A percentile compares a stretch with the other conserved stretches of the same genome.
phyloP scores from a whole-genome alignment of 2,888 invertebrate species.

The Drosophila buzzatii region DNA sequence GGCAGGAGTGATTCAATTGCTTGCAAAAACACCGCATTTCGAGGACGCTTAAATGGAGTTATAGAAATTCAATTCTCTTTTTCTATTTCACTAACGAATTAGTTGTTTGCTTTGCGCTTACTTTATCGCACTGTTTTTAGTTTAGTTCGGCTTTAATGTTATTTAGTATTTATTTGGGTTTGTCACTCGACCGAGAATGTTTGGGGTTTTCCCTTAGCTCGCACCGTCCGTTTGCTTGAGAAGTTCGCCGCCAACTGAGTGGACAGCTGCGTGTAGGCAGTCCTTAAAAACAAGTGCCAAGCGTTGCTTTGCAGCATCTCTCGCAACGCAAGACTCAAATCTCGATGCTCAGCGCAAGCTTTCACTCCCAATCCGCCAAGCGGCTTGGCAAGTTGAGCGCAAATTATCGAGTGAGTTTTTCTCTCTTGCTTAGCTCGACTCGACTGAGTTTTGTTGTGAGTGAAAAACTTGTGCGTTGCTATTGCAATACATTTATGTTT shows the following conservation, averaged over 20 bases:
- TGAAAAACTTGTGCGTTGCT: conserved; percentile 2
- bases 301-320: conserved; percentile 65
- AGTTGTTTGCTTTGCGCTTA: conserved; percentile 36
- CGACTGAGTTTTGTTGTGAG: conserved; percentile 51
- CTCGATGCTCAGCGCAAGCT: conserved; percentile 45
- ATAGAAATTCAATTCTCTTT: conserved; percentile 16
- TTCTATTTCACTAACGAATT: conserved; percentile 33
- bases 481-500: conserved; percentile 3
- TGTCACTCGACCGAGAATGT: conserved; percentile 31
- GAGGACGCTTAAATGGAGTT: conserved; percentile 45
- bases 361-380: conserved; percentile 22
- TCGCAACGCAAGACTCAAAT: conserved; percentile 7
- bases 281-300: conserved; percentile 72
- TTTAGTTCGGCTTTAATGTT: conserved; percentile 16
- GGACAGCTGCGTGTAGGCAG: conserved; percentile 48
- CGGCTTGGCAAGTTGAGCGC: conserved; percentile 53
- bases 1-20: conserved; percentile 11
- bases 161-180: conserved; percentile 20
- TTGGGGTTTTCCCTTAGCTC: neutral
- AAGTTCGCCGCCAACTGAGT: conserved; percentile 77
- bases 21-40: conserved; percentile 39
- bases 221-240: conserved; percentile 66
- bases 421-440: neutral
- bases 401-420: conserved; percentile 45
- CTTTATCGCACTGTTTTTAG: conserved; percentile 51